Evolutionary conservation across 2,797 vertebrate genomes (phyloP).

Genomic region (Acridotheres tristis): DNA sequence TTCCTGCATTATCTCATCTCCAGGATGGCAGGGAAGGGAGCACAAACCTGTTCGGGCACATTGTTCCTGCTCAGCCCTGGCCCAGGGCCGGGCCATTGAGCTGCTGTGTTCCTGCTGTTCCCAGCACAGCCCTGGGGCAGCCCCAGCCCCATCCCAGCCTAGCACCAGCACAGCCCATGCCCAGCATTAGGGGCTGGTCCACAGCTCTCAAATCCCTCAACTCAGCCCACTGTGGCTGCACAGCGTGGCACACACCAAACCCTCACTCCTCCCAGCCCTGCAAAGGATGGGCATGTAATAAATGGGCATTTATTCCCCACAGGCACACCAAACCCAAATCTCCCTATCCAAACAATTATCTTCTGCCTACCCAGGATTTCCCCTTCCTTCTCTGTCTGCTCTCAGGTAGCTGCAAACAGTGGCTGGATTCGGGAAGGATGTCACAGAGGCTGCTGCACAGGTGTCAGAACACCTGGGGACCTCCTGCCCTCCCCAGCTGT

Average conservation of each 20-base stretch:
- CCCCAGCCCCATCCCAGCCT: neutral
- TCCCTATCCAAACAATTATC: neutral
- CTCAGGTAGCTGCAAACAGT: neutral
- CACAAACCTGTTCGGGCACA: constrained; percentile 34
- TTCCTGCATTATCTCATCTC: neutral
- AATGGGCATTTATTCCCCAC: too few relatives aligned
- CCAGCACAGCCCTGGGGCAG: neutral
- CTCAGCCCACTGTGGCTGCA: neutral
- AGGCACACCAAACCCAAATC: accelerated
- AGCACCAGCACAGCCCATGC: neutral
- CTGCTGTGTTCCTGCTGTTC: neutral
- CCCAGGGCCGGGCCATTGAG: neutral
- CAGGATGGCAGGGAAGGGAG: neutral
- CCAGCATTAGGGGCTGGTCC: accelerated
- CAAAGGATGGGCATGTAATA: neutral
- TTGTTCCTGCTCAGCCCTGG: neutral
- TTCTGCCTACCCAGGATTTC: neutral
- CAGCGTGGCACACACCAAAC: neutral
- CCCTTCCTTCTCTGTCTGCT: neutral
- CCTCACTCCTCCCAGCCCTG: neutral
- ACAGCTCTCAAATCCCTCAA: neutral
- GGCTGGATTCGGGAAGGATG: too few relatives aligned
- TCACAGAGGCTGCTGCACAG: neutral
- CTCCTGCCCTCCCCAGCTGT: neutral
- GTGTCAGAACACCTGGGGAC: neutral